Evolutionary conservation across 1,140 invertebrate species (phyloP).

Genomic region (Aleiodes sp.): DNA sequence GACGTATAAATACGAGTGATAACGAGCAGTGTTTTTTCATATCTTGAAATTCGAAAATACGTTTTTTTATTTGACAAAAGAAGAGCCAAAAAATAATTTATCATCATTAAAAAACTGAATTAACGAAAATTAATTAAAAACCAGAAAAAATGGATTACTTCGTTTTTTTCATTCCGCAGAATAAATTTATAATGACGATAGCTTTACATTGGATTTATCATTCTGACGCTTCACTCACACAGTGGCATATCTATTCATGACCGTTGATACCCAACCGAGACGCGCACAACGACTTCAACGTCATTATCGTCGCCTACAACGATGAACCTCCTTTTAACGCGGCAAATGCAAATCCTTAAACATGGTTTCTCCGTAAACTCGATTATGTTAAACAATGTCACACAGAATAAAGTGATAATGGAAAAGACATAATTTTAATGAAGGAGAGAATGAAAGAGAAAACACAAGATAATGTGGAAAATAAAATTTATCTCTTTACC

Average conservation of each 20-base stretch:
- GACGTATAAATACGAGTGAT: not conserved
- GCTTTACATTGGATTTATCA: not conserved
- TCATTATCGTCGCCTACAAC: conserved; percentile 3
- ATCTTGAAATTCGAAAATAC: not conserved
- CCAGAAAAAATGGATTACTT: too few relatives aligned
- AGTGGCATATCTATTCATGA: conserved; percentile 16
- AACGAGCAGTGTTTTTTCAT: not conserved
- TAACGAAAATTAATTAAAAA: too few relatives aligned
- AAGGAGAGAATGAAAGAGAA: not conserved
- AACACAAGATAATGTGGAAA: not conserved
- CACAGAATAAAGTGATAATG: not conserved
- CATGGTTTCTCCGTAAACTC: conserved; percentile 4
- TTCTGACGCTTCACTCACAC: conserved; percentile 2
- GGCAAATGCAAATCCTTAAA: not conserved
- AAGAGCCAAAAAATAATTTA: not conserved
- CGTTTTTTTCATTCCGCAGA: too few relatives aligned
- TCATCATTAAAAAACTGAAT: not conserved
- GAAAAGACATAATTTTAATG: not conserved
- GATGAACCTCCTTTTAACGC: not conserved
- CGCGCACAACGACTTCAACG: not conserved
- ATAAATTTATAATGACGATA: not conserved
- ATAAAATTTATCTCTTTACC: conserved; percentile 1
- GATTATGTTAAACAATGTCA: conserved; percentile 9
- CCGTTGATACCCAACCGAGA: conserved; percentile 2
- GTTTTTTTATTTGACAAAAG: not conserved